These are phyloP conservation scores for Steromphala cineraria DNA, from an alignment of 2,888 invertebrate genomes.

Conservation along the genomic window DNA sequence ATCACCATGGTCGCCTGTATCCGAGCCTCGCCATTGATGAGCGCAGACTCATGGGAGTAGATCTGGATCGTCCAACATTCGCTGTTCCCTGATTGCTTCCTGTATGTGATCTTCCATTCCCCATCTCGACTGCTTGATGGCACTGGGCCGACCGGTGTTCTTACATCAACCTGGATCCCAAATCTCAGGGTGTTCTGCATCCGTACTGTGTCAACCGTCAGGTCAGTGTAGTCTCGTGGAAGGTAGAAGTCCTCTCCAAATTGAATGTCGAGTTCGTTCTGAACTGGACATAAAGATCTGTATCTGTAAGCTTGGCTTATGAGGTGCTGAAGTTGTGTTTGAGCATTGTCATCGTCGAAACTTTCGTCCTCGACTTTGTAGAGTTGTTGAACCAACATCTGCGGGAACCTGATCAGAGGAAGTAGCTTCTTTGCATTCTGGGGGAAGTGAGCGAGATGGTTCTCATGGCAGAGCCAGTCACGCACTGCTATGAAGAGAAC, in stretches of 20 bases:
- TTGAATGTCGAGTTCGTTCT: slow-evolving; percentile 57
- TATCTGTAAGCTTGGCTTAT: slow-evolving; percentile 74
- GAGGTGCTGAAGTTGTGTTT: slow-evolving; percentile 56
- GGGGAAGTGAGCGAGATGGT: slow-evolving; percentile 42
- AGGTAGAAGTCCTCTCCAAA: slow-evolving; percentile 68
- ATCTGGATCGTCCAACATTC: slow-evolving; percentile 72
- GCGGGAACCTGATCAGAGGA: slow-evolving; percentile 73
- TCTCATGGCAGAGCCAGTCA: slow-evolving; percentile 65
- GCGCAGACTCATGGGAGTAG: slow-evolving; percentile 73
- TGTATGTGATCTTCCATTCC: slow-evolving; percentile 75
- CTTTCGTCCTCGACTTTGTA: slow-evolving; percentile 55
- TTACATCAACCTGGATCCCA: slow-evolving; percentile 74
- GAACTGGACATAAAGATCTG: slow-evolving; percentile 72
- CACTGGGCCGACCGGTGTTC: slow-evolving; percentile 72
- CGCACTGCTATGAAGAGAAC: slow-evolving; percentile 62
- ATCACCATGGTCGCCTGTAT: slow-evolving; percentile 70
- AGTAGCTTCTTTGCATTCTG: slow-evolving; percentile 61
- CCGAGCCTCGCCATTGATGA: slow-evolving; percentile 69
- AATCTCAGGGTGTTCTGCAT: slow-evolving; percentile 74
- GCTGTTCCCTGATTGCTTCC: slow-evolving; percentile 62
- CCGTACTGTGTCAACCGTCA: slow-evolving; percentile 72
- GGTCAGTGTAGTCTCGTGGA: slow-evolving; percentile 72
- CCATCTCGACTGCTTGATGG: slow-evolving; percentile 68
- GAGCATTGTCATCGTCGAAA: slow-evolving; percentile 35
- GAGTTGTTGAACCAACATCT: slow-evolving; percentile 72